phyloP scores from a whole-genome alignment of 2,888 invertebrate genomes.

The Leucophora obtusa region DNA sequence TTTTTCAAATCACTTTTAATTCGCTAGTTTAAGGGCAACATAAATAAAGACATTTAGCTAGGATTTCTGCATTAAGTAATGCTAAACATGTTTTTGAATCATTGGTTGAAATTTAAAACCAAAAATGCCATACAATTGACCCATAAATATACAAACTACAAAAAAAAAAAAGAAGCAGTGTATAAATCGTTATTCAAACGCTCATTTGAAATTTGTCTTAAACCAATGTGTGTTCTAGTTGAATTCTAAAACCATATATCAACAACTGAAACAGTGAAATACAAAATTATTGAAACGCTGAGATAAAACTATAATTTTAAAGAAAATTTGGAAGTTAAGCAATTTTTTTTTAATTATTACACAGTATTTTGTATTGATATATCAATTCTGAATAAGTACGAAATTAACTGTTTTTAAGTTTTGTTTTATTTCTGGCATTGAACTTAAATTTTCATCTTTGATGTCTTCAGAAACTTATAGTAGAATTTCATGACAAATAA shows the following conservation, averaged over 20 bases:
- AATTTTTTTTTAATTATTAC: too few relatives aligned
- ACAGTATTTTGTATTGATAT: too few relatives aligned
- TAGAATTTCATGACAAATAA: too few relatives aligned
- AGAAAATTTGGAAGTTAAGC: too few relatives aligned
- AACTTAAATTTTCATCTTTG: too few relatives aligned
- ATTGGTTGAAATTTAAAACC: not conserved
- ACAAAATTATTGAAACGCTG: not conserved
- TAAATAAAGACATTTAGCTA: not conserved
- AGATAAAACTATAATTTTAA: not conserved
- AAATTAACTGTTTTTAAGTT: too few relatives aligned
- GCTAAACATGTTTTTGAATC: not conserved
- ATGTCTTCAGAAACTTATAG: too few relatives aligned
- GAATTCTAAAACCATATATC: not conserved
- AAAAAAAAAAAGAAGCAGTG: not conserved
- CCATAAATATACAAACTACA: not conserved
- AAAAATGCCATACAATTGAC: not conserved
- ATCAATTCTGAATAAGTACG: too few relatives aligned
- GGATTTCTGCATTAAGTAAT: not conserved
- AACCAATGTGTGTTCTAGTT: not conserved
- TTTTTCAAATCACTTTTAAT: too few relatives aligned
- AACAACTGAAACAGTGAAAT: not conserved
- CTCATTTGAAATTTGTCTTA: not conserved
- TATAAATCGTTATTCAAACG: not conserved
- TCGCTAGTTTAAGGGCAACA: not conserved
- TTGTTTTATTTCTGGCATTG: too few relatives aligned